phyloP scores from a whole-genome alignment of 2,113 vertebrate genomes.

The Cheirogaleus medius region DNA sequence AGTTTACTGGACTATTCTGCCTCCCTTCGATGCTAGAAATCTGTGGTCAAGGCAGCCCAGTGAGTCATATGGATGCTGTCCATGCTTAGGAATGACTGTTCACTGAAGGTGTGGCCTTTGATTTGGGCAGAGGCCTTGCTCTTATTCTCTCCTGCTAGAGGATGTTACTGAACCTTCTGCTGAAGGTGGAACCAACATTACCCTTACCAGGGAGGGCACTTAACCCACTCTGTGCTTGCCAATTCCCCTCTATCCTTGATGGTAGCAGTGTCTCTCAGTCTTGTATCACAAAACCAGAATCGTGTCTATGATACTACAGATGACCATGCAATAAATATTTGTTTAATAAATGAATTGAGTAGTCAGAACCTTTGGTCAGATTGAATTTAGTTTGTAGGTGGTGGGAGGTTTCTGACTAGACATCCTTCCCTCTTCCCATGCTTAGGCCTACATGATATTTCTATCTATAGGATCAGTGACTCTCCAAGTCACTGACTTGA shows the following conservation, averaged over 20 bases:
- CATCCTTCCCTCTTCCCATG: background rate
- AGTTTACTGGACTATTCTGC: background rate
- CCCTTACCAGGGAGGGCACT: background rate
- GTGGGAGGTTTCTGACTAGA: background rate
- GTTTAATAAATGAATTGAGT: background rate
- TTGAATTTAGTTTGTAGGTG: background rate
- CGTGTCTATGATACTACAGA: background rate
- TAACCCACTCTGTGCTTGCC: background rate
- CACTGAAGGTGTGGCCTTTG: background rate
- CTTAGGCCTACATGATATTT: background rate
- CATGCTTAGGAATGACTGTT: background rate
- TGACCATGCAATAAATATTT: background rate
- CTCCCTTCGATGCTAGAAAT: background rate
- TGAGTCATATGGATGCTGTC: no score
- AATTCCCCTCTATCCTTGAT: background rate
- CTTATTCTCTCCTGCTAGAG: background rate
- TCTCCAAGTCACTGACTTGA: background rate
- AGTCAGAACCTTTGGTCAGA: background rate
- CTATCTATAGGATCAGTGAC: background rate
- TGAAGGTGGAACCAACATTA: background rate
- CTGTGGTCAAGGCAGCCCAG: background rate
- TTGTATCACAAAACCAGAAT: background rate
- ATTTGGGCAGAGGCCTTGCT: background rate
- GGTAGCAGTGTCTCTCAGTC: background rate
- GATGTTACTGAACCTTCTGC: background rate